These are phyloP conservation scores for Astreopora myriophthalma DNA, from an alignment of 64 coral and sea anemone genomes.

Conservation along the genomic window DNA sequence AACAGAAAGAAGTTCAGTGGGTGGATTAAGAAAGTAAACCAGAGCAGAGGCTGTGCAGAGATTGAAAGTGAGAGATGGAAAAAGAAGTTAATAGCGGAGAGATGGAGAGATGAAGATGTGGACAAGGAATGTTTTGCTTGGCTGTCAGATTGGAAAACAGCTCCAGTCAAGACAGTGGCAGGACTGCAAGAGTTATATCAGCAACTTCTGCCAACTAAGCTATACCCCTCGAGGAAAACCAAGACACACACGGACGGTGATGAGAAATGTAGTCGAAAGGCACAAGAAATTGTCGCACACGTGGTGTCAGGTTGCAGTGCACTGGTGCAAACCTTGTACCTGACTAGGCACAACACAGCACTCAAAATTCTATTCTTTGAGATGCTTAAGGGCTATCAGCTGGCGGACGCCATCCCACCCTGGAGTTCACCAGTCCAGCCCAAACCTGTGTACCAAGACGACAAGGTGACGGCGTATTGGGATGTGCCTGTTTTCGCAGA, in stretches of 20 bases:
- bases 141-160: neutral
- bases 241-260: neutral
- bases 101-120: constrained; percentile 6
- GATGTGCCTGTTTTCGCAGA: neutral
- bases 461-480: constrained; percentile 12
- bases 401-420: neutral
- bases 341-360: neutral
- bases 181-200: neutral
- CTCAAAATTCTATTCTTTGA: constrained; percentile 51
- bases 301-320: neutral
- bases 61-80: neutral
- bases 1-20: neutral
- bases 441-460: constrained; percentile 8
- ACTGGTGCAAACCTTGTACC: neutral
- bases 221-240: neutral
- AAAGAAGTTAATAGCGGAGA: neutral
- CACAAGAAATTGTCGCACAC: neutral
- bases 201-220: neutral
- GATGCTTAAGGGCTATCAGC: neutral
- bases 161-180: neutral
- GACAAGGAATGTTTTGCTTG: neutral
- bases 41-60: neutral
- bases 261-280: neutral
- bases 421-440: constrained; percentile 10
- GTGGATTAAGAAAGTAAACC: neutral